phyloP scores from a whole-genome alignment of 2,797 vertebrate species.

The Muraenolepis orangiensis region DNA sequence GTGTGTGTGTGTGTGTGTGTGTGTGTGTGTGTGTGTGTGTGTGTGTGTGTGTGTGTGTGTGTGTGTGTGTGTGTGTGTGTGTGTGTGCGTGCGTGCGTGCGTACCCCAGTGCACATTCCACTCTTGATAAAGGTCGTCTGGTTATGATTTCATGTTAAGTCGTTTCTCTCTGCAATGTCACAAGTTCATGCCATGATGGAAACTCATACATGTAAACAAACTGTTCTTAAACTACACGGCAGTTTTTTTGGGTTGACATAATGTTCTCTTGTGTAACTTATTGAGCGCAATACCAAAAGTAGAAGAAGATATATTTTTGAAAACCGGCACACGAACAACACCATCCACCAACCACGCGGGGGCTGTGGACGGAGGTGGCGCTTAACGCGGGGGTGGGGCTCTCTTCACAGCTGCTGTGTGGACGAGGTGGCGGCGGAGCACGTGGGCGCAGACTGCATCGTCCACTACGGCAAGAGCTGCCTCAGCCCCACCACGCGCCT shows the following conservation, averaged over 20 bases:
- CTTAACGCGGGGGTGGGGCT: neutral
- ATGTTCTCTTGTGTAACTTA: neutral
- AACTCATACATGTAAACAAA: neutral
- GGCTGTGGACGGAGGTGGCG: neutral
- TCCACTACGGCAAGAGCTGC: slow-evolving; percentile 91
- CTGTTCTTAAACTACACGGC: neutral
- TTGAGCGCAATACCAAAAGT: neutral
- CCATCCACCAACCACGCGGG: too few relatives aligned
- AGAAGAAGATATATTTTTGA: neutral
- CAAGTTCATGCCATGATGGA: neutral
- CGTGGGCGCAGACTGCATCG: slow-evolving; percentile 75
- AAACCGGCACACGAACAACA: neutral
- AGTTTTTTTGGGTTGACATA: too few relatives aligned
- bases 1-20: too few relatives aligned
- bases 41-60: too few relatives aligned
- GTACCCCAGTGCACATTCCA: too few relatives aligned
- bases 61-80: too few relatives aligned
- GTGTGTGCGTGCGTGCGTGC: too few relatives aligned
- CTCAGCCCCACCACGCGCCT: slow-evolving; percentile 84
- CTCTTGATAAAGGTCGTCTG: neutral
- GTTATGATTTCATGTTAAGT: neutral
- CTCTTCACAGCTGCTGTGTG: slow-evolving; percentile 85
- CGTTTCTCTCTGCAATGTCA: neutral
- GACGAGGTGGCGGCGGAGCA: slow-evolving; percentile 93
- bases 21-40: too few relatives aligned